Conservation (phyloP, 1,140 invertebrate species). For the Theocolax elegans region DNA sequence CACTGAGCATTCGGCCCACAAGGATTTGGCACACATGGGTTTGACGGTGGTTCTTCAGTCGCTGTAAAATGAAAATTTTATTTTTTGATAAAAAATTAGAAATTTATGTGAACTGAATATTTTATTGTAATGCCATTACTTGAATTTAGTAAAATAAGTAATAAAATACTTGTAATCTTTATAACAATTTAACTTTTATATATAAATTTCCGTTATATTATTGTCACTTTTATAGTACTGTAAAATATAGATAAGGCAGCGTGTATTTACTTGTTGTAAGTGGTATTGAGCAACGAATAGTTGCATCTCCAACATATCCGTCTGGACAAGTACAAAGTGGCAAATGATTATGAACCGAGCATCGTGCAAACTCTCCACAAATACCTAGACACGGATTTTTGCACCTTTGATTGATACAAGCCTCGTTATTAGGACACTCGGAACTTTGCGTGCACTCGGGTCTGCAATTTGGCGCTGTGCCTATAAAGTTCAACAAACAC, state of each 20-base stretch:
- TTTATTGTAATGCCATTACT: background rate
- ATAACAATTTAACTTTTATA: background rate
- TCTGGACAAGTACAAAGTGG: constrained; percentile 78
- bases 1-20: constrained; percentile 85
- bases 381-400: constrained; percentile 82
- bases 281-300: constrained; percentile 69
- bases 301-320: constrained; percentile 84
- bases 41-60: constrained; percentile 64
- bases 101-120: background rate
- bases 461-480: constrained; percentile 81
- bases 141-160: background rate
- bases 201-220: background rate
- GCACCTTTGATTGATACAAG: constrained; percentile 83
- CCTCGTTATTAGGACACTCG: constrained; percentile 79
- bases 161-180: background rate
- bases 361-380: constrained; percentile 80
- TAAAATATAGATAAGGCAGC: background rate
- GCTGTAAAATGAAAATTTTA: constrained; percentile 53
- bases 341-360: constrained; percentile 81
- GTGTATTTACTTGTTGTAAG: constrained; percentile 61
- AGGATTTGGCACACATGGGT: constrained; percentile 80
- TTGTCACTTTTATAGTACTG: background rate
- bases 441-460: constrained; percentile 81
- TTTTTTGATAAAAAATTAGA: background rate
- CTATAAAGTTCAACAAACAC: constrained; percentile 79